These are phyloP conservation scores for Caenorhabditis briggsae DNA, from an alignment of 1,140 invertebrate species.

Conservation along the genomic window DNA sequence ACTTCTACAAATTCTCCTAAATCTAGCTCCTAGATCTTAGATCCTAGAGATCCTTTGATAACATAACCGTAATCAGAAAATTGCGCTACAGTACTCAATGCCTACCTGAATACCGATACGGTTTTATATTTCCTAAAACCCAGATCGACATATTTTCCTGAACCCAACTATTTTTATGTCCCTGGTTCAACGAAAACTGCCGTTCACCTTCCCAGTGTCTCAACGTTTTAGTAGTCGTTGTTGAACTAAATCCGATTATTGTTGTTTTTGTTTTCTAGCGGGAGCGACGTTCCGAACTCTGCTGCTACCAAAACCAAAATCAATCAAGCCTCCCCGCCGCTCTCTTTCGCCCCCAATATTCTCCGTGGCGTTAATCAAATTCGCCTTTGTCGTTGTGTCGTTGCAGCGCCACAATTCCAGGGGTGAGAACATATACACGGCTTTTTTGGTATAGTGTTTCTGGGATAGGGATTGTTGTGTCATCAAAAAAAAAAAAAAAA, in stretches of 20 bases:
- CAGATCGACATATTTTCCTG: not conserved
- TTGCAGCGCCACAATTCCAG: no score
- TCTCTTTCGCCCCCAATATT: not conserved
- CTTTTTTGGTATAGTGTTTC: no score
- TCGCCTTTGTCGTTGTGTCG: constrained; percentile 28
- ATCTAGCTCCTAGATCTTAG: no score
- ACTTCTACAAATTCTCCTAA: no score
- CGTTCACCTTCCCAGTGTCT: not conserved
- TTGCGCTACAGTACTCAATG: no score
- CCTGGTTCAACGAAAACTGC: not conserved
- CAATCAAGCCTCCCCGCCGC: constrained; percentile 30
- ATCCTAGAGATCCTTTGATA: no score
- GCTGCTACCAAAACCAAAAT: constrained; percentile 16
- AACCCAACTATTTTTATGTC: not conserved
- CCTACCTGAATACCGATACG: no score
- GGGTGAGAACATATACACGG: no score
- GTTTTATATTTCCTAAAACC: no score
- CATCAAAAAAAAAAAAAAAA: not conserved
- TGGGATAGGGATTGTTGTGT: no score
- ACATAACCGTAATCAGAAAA: no score
- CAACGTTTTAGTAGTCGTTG: not conserved
- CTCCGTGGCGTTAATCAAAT: constrained; percentile 47
- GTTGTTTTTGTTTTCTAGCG: constrained; percentile 34
- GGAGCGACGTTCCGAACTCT: constrained; percentile 18
- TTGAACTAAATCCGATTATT: constrained; percentile 28